Evolutionary conservation across 2,888 invertebrate species (phyloP).

Genomic region (Criorhina ranunculi): DNA sequence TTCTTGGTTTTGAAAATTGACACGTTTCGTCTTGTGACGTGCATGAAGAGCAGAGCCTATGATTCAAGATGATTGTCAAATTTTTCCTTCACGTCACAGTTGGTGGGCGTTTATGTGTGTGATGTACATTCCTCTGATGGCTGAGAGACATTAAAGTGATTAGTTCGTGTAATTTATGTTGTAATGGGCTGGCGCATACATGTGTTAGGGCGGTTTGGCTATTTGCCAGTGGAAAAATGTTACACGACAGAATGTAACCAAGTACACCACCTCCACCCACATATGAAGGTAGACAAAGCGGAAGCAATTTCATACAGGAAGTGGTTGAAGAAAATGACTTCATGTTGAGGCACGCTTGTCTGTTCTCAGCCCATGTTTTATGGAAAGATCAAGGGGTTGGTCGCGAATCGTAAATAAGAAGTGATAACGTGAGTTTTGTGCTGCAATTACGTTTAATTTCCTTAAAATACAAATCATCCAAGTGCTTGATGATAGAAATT

Average conservation of each 20-base stretch:
- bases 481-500: too few relatives aligned
- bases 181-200: conserved; percentile 35
- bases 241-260: conserved; percentile 45
- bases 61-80: conserved; percentile 30
- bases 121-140: conserved; percentile 1
- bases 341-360: not conserved
- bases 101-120: not conserved
- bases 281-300: conserved; percentile 12
- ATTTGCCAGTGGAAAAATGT: conserved; percentile 39
- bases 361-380: not conserved
- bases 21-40: conserved; percentile 43
- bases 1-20: conserved; percentile 26
- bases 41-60: conserved; percentile 26
- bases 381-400: not conserved
- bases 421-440: not conserved
- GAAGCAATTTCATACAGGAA: conserved; percentile 46
- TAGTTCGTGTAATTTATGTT: conserved; percentile 53
- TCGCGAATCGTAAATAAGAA: not conserved
- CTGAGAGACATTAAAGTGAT: conserved; percentile 52
- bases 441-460: too few relatives aligned
- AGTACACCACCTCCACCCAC: conserved; percentile 5
- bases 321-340: conserved; percentile 30
- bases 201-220: conserved; percentile 31
- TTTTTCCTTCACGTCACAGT: not conserved
- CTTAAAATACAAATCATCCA: too few relatives aligned